Percentiles rank a stretch among this genome's conserved stretches.
Conservation (phyloP, 2,888 invertebrate species). For the Scaptomyza tumidula region DNA sequence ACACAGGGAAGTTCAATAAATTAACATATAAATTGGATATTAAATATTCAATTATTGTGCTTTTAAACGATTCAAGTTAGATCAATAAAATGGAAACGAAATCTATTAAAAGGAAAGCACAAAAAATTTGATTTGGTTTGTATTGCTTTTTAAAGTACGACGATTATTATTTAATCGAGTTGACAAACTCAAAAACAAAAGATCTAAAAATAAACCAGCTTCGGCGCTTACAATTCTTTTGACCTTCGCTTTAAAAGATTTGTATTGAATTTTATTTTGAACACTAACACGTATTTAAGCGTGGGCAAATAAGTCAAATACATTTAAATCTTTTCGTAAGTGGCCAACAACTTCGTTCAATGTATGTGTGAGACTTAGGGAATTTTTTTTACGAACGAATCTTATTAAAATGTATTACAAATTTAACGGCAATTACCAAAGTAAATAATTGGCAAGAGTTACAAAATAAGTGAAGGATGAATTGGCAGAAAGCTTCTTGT, state of each 20-base stretch:
- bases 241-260: conserved; percentile 58
- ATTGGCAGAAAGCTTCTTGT: conserved; percentile 34
- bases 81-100: conserved; percentile 6
- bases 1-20: not conserved
- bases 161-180: conserved; percentile 10
- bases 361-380: not conserved
- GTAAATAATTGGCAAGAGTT: conserved; percentile 37
- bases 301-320: not conserved
- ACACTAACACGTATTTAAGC: conserved; percentile 37
- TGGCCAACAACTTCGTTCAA: not conserved
- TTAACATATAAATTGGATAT: not conserved
- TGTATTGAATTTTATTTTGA: conserved; percentile 25
- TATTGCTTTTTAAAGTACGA: conserved; percentile 2
- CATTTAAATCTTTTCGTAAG: conserved; percentile 1
- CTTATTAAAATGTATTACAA: conserved; percentile 42
- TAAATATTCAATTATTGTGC: not conserved
- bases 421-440: conserved; percentile 67
- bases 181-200: conserved; percentile 39
- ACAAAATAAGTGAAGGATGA: conserved; percentile 36
- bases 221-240: conserved; percentile 53
- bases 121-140: conserved; percentile 11
- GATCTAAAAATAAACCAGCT: conserved; percentile 60
- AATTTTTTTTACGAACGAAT: not conserved
- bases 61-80: not conserved
- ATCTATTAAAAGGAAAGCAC: not conserved